Percentiles rank a stretch among this genome's conserved stretches.
These are phyloP conservation scores for Drosophila subobscura DNA, from an alignment of 1,140 invertebrate species.

Conservation along the genomic window DNA sequence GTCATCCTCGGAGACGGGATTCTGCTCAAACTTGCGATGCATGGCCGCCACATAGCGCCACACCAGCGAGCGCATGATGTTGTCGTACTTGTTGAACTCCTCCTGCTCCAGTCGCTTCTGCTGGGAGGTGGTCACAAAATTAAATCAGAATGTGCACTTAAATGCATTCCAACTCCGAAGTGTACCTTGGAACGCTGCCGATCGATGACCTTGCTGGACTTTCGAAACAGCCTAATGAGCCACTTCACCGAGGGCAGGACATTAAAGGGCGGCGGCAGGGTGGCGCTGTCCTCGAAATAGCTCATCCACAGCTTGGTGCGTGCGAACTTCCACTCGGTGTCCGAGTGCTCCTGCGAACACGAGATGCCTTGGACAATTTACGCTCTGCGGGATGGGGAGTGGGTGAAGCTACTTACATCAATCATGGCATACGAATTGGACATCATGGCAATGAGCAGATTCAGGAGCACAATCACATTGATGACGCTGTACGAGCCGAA, in stretches of 20 bases:
- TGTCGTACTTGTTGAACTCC: constrained; percentile 88
- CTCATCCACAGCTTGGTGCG: constrained; percentile 94
- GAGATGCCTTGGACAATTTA: constrained; percentile 6
- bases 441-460: constrained; percentile 96
- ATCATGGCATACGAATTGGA: constrained; percentile 94
- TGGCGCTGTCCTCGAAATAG: constrained; percentile 94
- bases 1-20: constrained; percentile 94
- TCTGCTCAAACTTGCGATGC: constrained; percentile 90
- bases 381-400: neutral
- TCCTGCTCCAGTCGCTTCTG: constrained; percentile 85
- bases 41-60: constrained; percentile 93
- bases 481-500: constrained; percentile 93
- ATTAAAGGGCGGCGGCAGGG: constrained; percentile 94
- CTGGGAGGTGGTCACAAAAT: constrained; percentile 4
- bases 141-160: neutral
- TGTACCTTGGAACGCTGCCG: constrained; percentile 81
- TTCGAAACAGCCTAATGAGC: constrained; percentile 84
- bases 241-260: constrained; percentile 90
- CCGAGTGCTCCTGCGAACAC: constrained; percentile 89
- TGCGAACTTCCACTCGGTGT: constrained; percentile 96
- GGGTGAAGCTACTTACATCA: constrained; percentile 82
- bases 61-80: constrained; percentile 92
- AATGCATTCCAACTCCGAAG: neutral
- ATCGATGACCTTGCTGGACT: constrained; percentile 81
- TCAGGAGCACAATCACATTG: constrained; percentile 93